Conservation (phyloP, 2,888 invertebrate genomes). For the Pseudococcus viburni region DNA sequence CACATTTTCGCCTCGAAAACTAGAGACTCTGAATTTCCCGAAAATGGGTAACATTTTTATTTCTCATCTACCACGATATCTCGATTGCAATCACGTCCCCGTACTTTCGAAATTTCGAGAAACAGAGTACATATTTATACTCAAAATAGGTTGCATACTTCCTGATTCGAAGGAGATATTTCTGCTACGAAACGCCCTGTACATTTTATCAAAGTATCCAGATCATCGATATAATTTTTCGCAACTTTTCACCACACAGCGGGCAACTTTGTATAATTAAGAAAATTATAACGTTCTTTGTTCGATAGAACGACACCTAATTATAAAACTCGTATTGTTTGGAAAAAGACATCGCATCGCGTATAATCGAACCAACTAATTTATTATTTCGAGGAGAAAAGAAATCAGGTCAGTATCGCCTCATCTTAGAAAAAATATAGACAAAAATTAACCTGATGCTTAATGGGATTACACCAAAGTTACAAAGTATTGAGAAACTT, state of each 20-base stretch:
- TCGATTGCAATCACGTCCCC: no score
- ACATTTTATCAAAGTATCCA: no score
- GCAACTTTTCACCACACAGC: not conserved
- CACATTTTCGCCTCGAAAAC: no score
- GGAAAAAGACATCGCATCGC: not conserved
- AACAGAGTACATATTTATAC: no score
- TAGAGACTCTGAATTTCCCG: no score
- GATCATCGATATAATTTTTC: no score
- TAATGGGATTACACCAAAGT: slow-evolving; percentile 29
- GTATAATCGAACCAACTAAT: not conserved
- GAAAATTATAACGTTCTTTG: not conserved
- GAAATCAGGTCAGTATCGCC: slow-evolving; percentile 23
- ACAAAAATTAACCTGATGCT: not conserved
- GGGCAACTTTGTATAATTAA: not conserved
- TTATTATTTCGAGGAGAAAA: not conserved
- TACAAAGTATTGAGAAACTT: slow-evolving; percentile 25
- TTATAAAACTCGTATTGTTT: not conserved
- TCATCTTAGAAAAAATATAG: not conserved
- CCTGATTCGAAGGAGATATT: no score
- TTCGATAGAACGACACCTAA: not conserved
- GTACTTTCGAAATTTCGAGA: no score
- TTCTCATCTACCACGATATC: no score
- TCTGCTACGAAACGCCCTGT: no score
- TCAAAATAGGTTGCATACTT: no score
- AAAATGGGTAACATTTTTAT: no score